Evolutionary conservation across 2,888 invertebrate genomes (phyloP).

Genomic region (Mesoligia furuncula): DNA sequence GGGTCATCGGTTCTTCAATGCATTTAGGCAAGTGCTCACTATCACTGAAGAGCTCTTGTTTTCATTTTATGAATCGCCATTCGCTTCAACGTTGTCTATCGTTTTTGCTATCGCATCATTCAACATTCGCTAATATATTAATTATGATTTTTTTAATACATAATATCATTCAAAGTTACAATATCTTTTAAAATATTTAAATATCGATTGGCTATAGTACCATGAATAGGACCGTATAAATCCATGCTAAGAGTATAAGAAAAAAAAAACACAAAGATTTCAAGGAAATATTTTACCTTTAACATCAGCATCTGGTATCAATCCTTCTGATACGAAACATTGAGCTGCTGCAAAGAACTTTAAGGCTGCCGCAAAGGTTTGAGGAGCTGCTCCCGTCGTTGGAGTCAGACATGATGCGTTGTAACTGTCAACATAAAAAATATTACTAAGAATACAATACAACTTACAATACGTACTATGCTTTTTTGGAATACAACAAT

Average conservation of each 20-base stretch:
- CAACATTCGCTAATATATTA: too few species aligned
- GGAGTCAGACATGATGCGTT: slow-evolving; percentile 42
- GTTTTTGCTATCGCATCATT: background rate
- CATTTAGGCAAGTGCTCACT: too few species aligned
- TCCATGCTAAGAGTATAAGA: too few species aligned
- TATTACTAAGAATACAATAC: too few species aligned
- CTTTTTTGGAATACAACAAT: background rate
- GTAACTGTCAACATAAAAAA: slow-evolving; percentile 29
- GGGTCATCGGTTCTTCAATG: too few species aligned
- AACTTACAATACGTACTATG: too few species aligned
- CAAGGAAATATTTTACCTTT: background rate
- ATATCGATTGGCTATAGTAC: too few species aligned
- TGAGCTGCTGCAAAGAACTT: slow-evolving; percentile 42
- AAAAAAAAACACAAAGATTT: background rate
- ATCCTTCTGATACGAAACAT: slow-evolving; percentile 12
- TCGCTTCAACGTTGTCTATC: background rate
- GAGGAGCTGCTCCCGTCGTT: slow-evolving; percentile 31
- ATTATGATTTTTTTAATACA: too few species aligned
- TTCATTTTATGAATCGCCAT: background rate
- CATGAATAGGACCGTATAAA: too few species aligned
- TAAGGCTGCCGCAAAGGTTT: slow-evolving; percentile 14
- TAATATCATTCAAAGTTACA: too few species aligned
- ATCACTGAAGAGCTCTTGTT: too few species aligned
- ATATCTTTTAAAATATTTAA: too few species aligned
- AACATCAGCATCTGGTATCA: slow-evolving; percentile 17